These are phyloP conservation scores for Clavelina lepadiformis DNA, from an alignment of 23 tunicate genomes.

Conservation along the genomic window DNA sequence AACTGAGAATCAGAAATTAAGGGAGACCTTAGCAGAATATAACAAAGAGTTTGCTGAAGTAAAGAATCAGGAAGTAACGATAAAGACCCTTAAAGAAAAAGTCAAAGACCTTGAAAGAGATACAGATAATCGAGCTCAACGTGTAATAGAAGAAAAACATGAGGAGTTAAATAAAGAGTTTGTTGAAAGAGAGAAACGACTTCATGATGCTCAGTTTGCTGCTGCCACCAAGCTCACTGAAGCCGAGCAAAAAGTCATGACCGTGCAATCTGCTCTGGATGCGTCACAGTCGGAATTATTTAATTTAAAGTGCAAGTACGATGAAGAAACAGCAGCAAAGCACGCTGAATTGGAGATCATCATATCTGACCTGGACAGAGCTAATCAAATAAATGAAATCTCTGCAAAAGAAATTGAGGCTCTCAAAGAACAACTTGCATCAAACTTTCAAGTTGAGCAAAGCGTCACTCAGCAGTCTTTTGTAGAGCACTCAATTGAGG, in stretches of 20 bases:
- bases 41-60: constrained; percentile 99
- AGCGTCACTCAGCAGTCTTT: constrained; percentile 23
- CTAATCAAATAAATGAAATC: constrained; percentile 54
- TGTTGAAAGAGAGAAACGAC: constrained; percentile 69
- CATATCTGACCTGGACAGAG: constrained; percentile 81
- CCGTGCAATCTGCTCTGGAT: constrained; percentile 78
- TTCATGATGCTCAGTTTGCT: constrained; percentile 65
- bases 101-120: constrained; percentile 73
- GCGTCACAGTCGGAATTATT: constrained; percentile 83
- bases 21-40: constrained; percentile 89
- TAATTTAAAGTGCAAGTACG: constrained; percentile 74
- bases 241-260: constrained; percentile 74
- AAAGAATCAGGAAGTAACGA: constrained; percentile 95
- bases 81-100: constrained; percentile 68
- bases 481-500: too few species aligned
- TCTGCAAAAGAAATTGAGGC: constrained; percentile 70
- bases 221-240: constrained; percentile 86
- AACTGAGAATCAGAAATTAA: constrained; percentile 84
- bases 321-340: constrained; percentile 86
- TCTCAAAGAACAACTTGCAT: constrained; percentile 34
- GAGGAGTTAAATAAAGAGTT: constrained; percentile 71
- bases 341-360: constrained; percentile 90
- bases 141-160: constrained; percentile 70
- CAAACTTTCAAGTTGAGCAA: neutral
- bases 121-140: constrained; percentile 42